Base-by-base conservation (phyloP, 2,888 invertebrate species). In the Brassicogethes aeneus region DNA sequence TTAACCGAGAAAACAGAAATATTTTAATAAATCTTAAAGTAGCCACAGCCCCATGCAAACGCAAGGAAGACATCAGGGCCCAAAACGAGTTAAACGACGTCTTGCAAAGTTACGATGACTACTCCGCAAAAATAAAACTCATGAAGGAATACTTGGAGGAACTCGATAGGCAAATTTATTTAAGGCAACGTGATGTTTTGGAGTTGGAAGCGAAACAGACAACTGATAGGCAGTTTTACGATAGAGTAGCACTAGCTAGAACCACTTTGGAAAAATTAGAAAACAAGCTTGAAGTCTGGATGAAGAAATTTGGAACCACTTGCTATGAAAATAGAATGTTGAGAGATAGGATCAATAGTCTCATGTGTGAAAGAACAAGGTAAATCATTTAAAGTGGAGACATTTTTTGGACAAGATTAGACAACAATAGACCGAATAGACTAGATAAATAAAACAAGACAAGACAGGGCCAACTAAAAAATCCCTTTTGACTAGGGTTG, bases 351-450 rank as follows among this genome's bases (percentile, higher is more conserved):
- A 90, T 94, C 39, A 85, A 91, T 56, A 78, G 84, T 46, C 72
- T 90, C 51, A 64, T 93, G 1, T 79, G 82, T 44, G 91, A 92
- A 65, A 75, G 82, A 79, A 32, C n/a, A n/a, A n/a, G n/a, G n/a
- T n/a, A n/a, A n/a, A n/a, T n/a, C n/a, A n/a, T n/a, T n/a, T 78
- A 31, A 37, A 17, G 16, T 37, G 12, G 16, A 37, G 16, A 31
- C 40, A 3, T 15, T 42, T 12, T 13, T 23, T 8, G 34, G 37
- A 34, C 14, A 3, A n/a, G n/a, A n/a, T n/a, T n/a, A n/a, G n/a
- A n/a, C n/a, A n/a, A n/a, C n/a, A n/a, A n/a, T n/a, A n/a, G n/a
- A n/a, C n/a, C n/a, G n/a, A n/a, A n/a, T n/a, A n/a, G n/a, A n/a
- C n/a, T n/a, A n/a, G n/a, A n/a, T n/a, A n/a, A n/a, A n/a, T n/a